Conservation (phyloP, 2,888 invertebrate species). For the Crepidodera aurea region DNA sequence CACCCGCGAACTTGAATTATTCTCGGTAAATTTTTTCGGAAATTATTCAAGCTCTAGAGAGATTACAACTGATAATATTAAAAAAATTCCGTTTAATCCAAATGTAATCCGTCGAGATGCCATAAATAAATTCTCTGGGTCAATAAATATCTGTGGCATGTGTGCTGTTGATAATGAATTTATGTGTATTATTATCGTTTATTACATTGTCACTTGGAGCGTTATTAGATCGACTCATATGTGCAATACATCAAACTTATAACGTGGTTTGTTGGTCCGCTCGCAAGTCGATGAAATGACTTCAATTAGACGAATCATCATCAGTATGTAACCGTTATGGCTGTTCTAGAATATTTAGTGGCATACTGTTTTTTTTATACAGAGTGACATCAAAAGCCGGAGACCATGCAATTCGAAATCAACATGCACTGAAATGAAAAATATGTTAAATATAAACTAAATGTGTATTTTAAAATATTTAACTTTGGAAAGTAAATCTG, state of each 20-base stretch:
- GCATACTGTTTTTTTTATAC: not conserved
- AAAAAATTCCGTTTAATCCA: too few relatives aligned
- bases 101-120: too few relatives aligned
- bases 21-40: too few relatives aligned
- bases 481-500: too few relatives aligned
- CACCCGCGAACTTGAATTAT: too few relatives aligned
- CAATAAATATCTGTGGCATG: not conserved
- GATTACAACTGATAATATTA: too few relatives aligned
- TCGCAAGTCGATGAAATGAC: not conserved
- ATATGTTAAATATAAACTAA: too few relatives aligned
- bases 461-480: too few relatives aligned
- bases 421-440: too few relatives aligned
- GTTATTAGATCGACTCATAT: slow-evolving; percentile 4
- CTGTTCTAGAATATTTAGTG: slow-evolving; percentile 6
- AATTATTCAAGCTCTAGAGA: too few relatives aligned
- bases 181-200: slow-evolving; percentile 19
- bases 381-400: too few relatives aligned
- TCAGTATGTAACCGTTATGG: slow-evolving; percentile 8
- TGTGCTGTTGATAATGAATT: slow-evolving; percentile 10
- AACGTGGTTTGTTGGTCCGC: not conserved
- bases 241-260: slow-evolving; percentile 17
- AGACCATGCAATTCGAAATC: too few relatives aligned
- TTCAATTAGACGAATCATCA: slow-evolving; percentile 9
- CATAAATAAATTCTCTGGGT: not conserved
- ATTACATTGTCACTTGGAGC: slow-evolving; percentile 19